phyloP scores from a whole-genome alignment of 2,888 invertebrate species.

The Drosophila recens region DNA sequence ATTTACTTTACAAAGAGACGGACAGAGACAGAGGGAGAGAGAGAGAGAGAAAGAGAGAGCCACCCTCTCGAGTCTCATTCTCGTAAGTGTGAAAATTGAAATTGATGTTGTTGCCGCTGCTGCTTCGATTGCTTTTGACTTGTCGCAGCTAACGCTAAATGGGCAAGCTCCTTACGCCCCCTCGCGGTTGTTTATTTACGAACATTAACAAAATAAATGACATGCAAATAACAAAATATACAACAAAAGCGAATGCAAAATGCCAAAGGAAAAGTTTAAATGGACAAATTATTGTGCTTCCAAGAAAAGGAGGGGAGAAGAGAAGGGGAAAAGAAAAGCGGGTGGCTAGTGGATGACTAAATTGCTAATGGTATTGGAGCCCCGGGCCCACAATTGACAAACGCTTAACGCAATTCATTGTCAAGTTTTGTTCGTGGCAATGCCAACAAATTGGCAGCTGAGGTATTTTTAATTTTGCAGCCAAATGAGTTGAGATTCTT shows the following conservation, averaged over 20 bases:
- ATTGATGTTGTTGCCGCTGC: conserved; percentile 69
- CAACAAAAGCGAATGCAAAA: conserved; percentile 27
- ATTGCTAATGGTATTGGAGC: conserved; percentile 59
- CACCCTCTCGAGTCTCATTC: background rate
- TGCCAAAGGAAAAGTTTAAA: conserved; percentile 65
- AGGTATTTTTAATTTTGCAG: conserved; percentile 74
- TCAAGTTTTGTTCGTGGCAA: conserved; percentile 30
- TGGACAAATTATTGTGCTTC: conserved; percentile 71
- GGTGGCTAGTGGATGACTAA: conserved; percentile 5
- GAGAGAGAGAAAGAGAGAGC: background rate
- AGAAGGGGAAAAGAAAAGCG: background rate
- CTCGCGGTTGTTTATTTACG: conserved; percentile 71
- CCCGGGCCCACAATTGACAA: conserved; percentile 46
- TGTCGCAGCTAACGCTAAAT: conserved; percentile 60
- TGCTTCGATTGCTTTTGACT: conserved; percentile 48
- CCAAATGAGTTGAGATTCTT: conserved; percentile 66
- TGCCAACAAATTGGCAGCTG: conserved; percentile 43
- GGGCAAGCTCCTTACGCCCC: conserved; percentile 37
- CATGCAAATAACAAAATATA: conserved; percentile 72
- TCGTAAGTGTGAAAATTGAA: conserved; percentile 74
- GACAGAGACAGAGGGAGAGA: background rate
- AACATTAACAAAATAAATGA: conserved; percentile 80
- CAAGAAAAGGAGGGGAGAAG: conserved; percentile 7
- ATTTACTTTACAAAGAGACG: conserved; percentile 31
- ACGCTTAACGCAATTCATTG: conserved; percentile 74